These are phyloP conservation scores for Steromphala cineraria DNA, from an alignment of 2,888 invertebrate species.

Conservation along the genomic window DNA sequence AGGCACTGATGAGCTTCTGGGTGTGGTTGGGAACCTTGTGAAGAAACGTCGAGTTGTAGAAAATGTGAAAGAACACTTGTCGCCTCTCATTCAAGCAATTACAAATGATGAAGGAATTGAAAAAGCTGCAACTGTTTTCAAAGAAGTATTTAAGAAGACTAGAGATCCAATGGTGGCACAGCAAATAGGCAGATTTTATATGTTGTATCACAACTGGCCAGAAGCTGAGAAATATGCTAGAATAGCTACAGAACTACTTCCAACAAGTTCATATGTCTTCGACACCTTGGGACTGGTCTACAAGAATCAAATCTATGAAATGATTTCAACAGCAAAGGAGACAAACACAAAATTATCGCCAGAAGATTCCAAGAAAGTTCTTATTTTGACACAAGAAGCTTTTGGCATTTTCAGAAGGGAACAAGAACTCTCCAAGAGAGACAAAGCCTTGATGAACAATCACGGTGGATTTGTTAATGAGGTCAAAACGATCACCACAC, in stretches of 20 bases:
- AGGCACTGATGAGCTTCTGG: constrained; percentile 28
- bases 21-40: constrained; percentile 46
- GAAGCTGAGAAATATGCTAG: constrained; percentile 47
- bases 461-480: constrained; percentile 56
- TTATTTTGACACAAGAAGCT: constrained; percentile 40
- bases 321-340: constrained; percentile 1
- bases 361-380: constrained; percentile 36
- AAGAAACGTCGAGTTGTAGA: constrained; percentile 39
- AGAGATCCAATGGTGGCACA: constrained; percentile 59
- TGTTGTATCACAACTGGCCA: constrained; percentile 45
- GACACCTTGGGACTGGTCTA: constrained; percentile 58
- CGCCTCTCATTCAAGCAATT: constrained; percentile 53
- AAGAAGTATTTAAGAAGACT: constrained; percentile 45
- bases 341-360: constrained; percentile 26
- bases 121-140: constrained; percentile 42
- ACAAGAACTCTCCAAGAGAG: constrained; percentile 45
- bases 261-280: constrained; percentile 53
- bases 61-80: constrained; percentile 46
- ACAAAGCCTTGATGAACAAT: constrained; percentile 39
- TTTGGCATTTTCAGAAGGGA: constrained; percentile 47
- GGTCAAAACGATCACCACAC: constrained; percentile 40
- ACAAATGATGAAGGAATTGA: constrained; percentile 37
- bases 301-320: constrained; percentile 39
- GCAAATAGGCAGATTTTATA: constrained; percentile 54
- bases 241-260: constrained; percentile 38